phyloP scores from a whole-genome alignment of 2,888 invertebrate genomes.

The Synergus japonicus region DNA sequence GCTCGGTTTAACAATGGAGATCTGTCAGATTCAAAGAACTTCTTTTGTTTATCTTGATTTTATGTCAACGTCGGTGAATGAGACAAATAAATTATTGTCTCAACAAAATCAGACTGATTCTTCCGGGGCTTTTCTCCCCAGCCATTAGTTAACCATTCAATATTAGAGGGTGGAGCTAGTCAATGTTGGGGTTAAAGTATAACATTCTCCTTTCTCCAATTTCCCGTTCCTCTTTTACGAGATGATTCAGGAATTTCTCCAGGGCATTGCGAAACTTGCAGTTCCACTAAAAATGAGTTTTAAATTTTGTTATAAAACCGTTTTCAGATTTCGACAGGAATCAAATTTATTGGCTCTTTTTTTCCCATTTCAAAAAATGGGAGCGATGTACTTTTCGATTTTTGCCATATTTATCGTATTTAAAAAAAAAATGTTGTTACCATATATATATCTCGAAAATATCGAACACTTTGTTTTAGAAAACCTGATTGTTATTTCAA shows the following conservation, averaged over 20 bases:
- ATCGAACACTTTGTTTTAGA: too few relatives aligned
- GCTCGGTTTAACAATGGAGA: neutral
- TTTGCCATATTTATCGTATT: neutral
- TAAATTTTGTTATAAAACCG: conserved; percentile 1
- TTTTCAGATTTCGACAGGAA: neutral
- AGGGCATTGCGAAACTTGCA: neutral
- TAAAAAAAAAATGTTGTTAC: too few relatives aligned
- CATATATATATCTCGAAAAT: too few relatives aligned
- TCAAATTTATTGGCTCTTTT: neutral
- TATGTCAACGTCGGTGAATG: neutral
- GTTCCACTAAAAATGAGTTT: neutral
- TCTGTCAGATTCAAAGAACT: neutral
- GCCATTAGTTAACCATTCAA: neutral
- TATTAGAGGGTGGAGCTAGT: neutral
- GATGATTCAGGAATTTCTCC: neutral
- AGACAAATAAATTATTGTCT: conserved; percentile 8
- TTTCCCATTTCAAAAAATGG: neutral
- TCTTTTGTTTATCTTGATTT: conserved; percentile 1
- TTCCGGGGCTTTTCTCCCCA: neutral
- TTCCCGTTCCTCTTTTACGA: neutral
- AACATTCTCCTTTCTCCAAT: neutral
- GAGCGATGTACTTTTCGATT: neutral
- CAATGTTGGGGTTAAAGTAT: neutral
- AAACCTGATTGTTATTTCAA: too few relatives aligned
- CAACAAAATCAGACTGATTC: neutral